Evolutionary conservation across 2,797 vertebrate species (phyloP).

Genomic region (Brachyalestes nurse): DNA sequence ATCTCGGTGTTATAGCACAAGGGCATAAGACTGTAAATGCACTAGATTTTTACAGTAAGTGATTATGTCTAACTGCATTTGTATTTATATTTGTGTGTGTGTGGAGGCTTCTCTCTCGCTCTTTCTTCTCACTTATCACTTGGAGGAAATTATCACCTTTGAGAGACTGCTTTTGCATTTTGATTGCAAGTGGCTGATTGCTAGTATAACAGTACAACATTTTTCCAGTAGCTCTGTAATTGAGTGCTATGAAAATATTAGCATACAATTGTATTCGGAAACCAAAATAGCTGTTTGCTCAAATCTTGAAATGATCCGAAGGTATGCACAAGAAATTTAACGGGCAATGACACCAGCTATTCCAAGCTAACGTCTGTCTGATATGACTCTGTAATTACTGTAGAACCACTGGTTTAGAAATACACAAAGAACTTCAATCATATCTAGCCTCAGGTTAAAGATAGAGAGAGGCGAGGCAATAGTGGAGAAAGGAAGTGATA

Average conservation of each 20-base stretch:
- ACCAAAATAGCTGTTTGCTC: conserved; percentile 57
- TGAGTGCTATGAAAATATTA: conserved; percentile 65
- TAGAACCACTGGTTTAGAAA: conserved; percentile 59
- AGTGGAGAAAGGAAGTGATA: neutral
- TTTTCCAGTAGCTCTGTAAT: conserved; percentile 50
- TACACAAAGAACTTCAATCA: conserved; percentile 50
- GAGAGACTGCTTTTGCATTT: conserved; percentile 27
- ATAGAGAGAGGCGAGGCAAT: conserved; percentile 18
- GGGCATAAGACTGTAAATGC: neutral
- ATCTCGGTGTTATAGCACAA: neutral
- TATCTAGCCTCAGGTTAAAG: conserved; percentile 36
- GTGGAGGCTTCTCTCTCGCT: conserved; percentile 7
- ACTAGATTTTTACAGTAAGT: neutral
- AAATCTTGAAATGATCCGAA: conserved; percentile 67
- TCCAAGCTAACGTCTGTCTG: conserved; percentile 49
- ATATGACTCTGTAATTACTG: conserved; percentile 64
- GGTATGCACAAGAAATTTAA: conserved; percentile 65
- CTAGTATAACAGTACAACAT: conserved; percentile 31
- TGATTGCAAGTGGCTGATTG: conserved; percentile 33
- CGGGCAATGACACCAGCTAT: conserved; percentile 66
- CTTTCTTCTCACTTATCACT: too few species aligned
- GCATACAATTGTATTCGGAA: conserved; percentile 54
- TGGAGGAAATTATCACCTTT: conserved; percentile 27
- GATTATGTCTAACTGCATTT: conserved; percentile 8
- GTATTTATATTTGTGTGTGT: conserved; percentile 6